Conservation (phyloP, 2,113 vertebrate genomes). For the Lichenostomus cassidix region DNA sequence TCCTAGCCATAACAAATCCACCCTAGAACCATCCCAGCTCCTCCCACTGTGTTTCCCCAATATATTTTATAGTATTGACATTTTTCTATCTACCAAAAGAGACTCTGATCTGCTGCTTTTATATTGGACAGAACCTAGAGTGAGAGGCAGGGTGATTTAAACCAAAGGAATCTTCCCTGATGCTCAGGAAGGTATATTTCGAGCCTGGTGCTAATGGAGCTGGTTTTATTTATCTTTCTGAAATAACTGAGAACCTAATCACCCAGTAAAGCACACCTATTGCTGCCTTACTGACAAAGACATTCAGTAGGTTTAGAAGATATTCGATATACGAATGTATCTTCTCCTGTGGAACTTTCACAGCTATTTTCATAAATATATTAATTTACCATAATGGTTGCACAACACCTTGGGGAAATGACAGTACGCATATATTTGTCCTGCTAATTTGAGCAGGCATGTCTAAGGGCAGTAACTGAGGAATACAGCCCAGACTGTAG, state of each 20-base stretch:
- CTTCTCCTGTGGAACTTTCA: background rate
- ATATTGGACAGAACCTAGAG: background rate
- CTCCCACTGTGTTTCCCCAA: background rate
- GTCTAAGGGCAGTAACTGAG: background rate
- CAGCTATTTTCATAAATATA: constrained; percentile 3
- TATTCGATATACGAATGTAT: background rate
- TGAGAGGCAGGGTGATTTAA: background rate
- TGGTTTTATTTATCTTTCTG: background rate
- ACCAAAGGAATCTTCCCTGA: background rate
- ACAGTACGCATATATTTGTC: background rate
- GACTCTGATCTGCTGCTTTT: background rate
- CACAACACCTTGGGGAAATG: background rate
- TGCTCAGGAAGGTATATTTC: background rate
- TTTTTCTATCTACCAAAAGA: background rate
- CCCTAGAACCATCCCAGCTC: background rate
- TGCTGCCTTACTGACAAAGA: background rate
- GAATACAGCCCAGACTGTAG: background rate
- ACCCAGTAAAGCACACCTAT: background rate
- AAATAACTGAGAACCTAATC: background rate
- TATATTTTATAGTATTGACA: background rate
- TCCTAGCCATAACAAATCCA: background rate
- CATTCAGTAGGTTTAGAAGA: background rate
- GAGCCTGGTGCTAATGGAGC: background rate
- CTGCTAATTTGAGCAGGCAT: background rate
- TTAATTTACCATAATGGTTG: background rate